Evolutionary conservation across 2,888 invertebrate genomes (phyloP).

Genomic region (Drosophila fulvimacula): DNA sequence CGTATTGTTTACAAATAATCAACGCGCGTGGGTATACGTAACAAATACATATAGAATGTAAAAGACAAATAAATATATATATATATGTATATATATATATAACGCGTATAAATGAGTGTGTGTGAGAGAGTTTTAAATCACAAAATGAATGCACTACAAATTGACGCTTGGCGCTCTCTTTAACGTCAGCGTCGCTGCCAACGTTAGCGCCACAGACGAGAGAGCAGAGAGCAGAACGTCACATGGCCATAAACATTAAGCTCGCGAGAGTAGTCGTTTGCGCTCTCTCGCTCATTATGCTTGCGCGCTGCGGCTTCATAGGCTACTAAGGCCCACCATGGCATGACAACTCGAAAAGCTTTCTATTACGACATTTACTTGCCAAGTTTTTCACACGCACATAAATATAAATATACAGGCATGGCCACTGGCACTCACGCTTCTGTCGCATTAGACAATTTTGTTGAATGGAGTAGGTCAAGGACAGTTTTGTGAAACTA

Average conservation of each 20-base stretch:
- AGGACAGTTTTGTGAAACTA: constrained; percentile 84
- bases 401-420: constrained; percentile 17
- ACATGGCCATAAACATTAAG: constrained; percentile 33
- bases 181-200: constrained; percentile 29
- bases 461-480: constrained; percentile 85
- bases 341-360: constrained; percentile 75
- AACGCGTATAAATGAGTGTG: not conserved
- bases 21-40: constrained; percentile 55
- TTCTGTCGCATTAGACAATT: constrained; percentile 73
- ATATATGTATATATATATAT: not conserved
- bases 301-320: constrained; percentile 28
- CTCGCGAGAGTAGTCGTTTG: constrained; percentile 10
- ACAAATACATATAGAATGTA: constrained; percentile 16
- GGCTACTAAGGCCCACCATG: constrained; percentile 7
- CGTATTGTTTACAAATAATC: constrained; percentile 85
- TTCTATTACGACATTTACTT: constrained; percentile 77
- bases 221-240: constrained; percentile 20
- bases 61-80: not conserved
- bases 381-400: constrained; percentile 51
- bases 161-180: constrained; percentile 42
- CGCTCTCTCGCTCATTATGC: constrained; percentile 55
- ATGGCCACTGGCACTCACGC: constrained; percentile 37
- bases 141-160: constrained; percentile 28
- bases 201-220: constrained; percentile 8
- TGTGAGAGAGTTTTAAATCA: not conserved